Evolutionary conservation across 2,888 invertebrate species (phyloP), one percentile per base, ranked within the genome.

Genomic region (Spialia ferax): DNA sequence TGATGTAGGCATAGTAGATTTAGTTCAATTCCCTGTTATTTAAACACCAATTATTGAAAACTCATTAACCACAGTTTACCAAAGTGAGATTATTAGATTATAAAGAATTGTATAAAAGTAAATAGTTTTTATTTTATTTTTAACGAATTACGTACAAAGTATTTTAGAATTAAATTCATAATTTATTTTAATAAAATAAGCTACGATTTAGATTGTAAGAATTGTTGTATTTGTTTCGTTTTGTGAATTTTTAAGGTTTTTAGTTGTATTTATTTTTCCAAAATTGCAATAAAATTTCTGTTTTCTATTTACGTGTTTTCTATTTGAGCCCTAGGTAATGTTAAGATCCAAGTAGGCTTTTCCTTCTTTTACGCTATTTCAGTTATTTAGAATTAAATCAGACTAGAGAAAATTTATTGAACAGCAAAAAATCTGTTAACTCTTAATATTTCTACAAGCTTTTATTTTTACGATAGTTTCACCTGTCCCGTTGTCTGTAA

Each of bases 31-130:
- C 23, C 57, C 50, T 64, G 63, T 50, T 35, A 52, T 59, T n/a
- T 64, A 59, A 65, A 38, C 26, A 59, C 65, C 42, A 60, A 38
- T 32, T 76, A 72, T 78, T 77, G 70, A 74, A 78, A 88, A 87
- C 87, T 83, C 84, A 88, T 88, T 90, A 91, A 94, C 94, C 94
- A 94, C 94, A 94, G 94, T 94, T 93, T 94, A 94, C 94, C 94
- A 94, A 94, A 94, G 94, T 94, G 94, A 94, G 94, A 94, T 94
- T 94, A 94, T 93, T 94, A 93, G 90, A 78, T 69, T 80, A 86
- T 78, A 69, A 68, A 78, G 77, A 71, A 75, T 69, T 90, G 89
- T 89, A 88, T 77, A 75, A 75, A 74, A 71, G 71, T 56, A 55
- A 76, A 74, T 63, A 66, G 74, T 77, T 76, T 72, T 29, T 70